A percentile compares a stretch with the other conserved stretches of the same genome.
phyloP scores from a whole-genome alignment of 2,797 vertebrate genomes.

The Diplodus puntazzo region DNA sequence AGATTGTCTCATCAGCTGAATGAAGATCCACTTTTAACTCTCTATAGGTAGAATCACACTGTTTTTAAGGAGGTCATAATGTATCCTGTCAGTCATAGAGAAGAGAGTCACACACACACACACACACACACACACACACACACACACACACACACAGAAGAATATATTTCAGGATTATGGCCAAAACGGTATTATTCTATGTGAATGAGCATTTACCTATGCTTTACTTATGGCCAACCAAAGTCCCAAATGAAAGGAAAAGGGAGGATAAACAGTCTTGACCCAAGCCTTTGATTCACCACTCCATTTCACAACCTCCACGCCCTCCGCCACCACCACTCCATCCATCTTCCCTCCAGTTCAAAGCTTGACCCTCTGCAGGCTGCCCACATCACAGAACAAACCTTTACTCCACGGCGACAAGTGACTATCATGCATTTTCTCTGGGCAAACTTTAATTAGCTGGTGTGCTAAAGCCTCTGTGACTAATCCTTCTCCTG shows the following conservation, averaged over 20 bases:
- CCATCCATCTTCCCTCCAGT: conserved; percentile 51
- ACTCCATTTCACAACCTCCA: conserved; percentile 51
- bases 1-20: conserved; percentile 40
- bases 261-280: conserved; percentile 55
- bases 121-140: conserved; percentile 14
- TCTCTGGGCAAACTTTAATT: conserved; percentile 43
- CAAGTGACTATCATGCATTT: conserved; percentile 41
- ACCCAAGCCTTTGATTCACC: conserved; percentile 58
- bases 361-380: conserved; percentile 56
- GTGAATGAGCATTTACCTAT: conserved; percentile 34
- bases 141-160: background rate
- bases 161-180: conserved; percentile 43
- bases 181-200: conserved; percentile 38
- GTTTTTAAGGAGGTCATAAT: background rate
- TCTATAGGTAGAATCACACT: background rate
- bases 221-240: conserved; percentile 50
- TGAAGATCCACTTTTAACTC: conserved; percentile 30
- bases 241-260: conserved; percentile 55
- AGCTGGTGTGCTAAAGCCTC: conserved; percentile 15
- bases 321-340: conserved; percentile 45
- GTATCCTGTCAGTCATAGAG: conserved; percentile 2
- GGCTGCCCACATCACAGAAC: conserved; percentile 54
- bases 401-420: background rate
- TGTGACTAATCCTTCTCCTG: background rate
- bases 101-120: conserved; percentile 2